Base-by-base conservation (phyloP, 2,113 vertebrate species). In the Nibea coibor region DNA sequence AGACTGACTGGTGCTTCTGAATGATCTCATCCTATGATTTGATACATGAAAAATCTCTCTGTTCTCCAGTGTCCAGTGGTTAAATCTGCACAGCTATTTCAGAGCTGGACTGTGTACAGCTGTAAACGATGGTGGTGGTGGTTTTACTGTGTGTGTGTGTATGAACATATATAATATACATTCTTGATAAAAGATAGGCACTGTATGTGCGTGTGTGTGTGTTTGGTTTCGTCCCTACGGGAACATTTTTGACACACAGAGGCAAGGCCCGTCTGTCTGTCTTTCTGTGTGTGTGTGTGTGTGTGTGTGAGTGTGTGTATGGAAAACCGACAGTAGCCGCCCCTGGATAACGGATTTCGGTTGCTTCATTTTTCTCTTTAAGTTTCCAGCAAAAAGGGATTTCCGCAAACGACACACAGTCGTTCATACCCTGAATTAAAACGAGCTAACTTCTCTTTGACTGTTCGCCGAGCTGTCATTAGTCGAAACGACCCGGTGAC, bases 21-120 rank as follows among this genome's bases (percentile, higher is more conserved):
- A 86, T 92, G 91, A 92, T 90, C 89, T 92, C 92, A 94, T 92
- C 75, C 70, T 80, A 84, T 93, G 90, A 92, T 92, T 85, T 90
- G 88, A 90, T 80, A 62, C 82, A 85, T 70, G 75, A 91, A 87
- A 82, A 93, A 91, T 90, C 86, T 64, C 78, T 78, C 51, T 81
- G 62, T 85, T 85, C 76, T 85, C 14, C 73, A 59, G 45, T 58
- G 63, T 80, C 70, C 80, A 75, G 80, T 54, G 62, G 72, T 83
- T 78, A 31, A 50, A 72, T 71, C 22, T 64, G 59, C 66, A 72
- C 78, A 82, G 43, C 12, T 45, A n/a, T 53, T 50, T 50, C 69
- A 74, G 31, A 84, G 54, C 66, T 63, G 28, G 45, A 64, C 68
- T 50, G 15, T n/a, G 8, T n/a, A 31, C 53, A 57, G 70, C 56